phyloP scores from a whole-genome alignment of 2,888 invertebrate species.

The Agriopis marginaria region DNA sequence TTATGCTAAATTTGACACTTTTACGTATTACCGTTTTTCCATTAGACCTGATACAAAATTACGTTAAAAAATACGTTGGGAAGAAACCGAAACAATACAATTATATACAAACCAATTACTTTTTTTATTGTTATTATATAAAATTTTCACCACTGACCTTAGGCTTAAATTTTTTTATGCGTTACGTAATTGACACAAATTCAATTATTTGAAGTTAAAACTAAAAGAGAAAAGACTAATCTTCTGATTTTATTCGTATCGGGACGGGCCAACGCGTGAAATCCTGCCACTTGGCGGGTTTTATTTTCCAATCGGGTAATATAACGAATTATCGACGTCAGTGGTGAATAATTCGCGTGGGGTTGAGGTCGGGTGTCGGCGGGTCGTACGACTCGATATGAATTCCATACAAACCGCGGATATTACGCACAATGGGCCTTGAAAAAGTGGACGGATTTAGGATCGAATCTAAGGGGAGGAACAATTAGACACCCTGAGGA shows the following conservation, averaged over 20 bases:
- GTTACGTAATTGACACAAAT: constrained; percentile 17
- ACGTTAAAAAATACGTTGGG: no score
- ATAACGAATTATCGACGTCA: constrained; percentile 56
- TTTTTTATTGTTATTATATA: no score
- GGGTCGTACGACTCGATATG: constrained; percentile 51
- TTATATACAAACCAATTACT: no score
- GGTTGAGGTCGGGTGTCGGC: constrained; percentile 44
- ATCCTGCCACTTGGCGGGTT: constrained; percentile 11
- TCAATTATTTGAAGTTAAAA: background rate
- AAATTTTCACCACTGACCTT: no score
- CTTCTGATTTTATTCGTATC: constrained; percentile 14
- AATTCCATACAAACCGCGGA: constrained; percentile 64
- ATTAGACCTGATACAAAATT: no score
- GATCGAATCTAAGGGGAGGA: background rate
- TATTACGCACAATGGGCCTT: constrained; percentile 62
- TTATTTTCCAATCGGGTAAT: constrained; percentile 43
- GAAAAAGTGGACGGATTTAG: constrained; percentile 44
- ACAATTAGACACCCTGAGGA: background rate
- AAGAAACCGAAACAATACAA: no score
- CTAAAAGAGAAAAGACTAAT: background rate
- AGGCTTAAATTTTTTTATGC: no score
- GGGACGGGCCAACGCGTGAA: constrained; percentile 8
- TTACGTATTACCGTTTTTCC: no score
- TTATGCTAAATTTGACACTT: no score
- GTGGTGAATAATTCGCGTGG: constrained; percentile 54